These are phyloP conservation scores for Iselma pallidipennis DNA, from an alignment of 2,888 invertebrate genomes.

Conservation along the genomic window DNA sequence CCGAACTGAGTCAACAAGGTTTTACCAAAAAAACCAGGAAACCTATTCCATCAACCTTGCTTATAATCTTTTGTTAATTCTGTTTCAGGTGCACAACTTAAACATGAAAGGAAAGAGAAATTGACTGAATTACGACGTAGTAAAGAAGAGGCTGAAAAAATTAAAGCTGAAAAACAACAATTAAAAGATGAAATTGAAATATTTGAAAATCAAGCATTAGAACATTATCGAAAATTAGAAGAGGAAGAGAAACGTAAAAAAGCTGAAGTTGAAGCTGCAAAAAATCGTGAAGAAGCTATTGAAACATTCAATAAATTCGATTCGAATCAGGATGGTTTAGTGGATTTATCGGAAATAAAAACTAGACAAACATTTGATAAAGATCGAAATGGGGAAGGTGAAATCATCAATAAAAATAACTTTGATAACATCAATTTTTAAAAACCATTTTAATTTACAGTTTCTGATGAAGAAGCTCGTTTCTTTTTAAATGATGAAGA, in stretches of 20 bases:
- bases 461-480: conserved; percentile 84
- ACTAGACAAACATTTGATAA: conserved; percentile 81
- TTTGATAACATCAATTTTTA: background rate
- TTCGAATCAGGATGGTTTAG: conserved; percentile 75
- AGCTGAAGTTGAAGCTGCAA: conserved; percentile 63
- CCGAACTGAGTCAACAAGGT: conserved; percentile 76
- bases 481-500: conserved; percentile 72
- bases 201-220: conserved; percentile 74
- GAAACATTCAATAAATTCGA: conserved; percentile 80
- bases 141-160: conserved; percentile 74
- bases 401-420: conserved; percentile 7
- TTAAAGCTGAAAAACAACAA: conserved; percentile 76
- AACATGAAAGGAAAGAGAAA: conserved; percentile 72
- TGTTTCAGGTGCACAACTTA: conserved; percentile 68
- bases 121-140: conserved; percentile 72
- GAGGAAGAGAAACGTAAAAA: conserved; percentile 65
- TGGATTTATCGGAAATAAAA: conserved; percentile 72
- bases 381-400: conserved; percentile 78
- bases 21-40: conserved; percentile 46
- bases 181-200: conserved; percentile 74
- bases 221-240: conserved; percentile 73
- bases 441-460: conserved; percentile 48
- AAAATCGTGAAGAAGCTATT: conserved; percentile 66
- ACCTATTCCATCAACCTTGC: background rate
- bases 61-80: conserved; percentile 43